Evolutionary conservation across 23 tunicate species (phyloP), one percentile per base, ranked within the genome.

Genomic region (Styela clava): DNA sequence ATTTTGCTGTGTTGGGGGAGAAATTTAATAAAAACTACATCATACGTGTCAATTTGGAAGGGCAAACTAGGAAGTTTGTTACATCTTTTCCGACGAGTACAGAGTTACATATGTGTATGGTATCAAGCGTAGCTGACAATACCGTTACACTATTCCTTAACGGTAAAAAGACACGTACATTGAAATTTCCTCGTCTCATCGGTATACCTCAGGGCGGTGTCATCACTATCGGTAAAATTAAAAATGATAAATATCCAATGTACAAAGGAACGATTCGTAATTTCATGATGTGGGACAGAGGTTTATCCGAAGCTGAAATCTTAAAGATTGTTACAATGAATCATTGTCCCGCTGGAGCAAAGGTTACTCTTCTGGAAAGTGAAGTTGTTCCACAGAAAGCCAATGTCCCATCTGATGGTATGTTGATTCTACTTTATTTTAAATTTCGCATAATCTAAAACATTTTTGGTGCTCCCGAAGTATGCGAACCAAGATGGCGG

Each of bases 241-340:
- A 19, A 5, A n/a, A 30, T 16, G 29, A 30, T 30, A 71, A 71
- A 71, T 71, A 32, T n/a, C 32, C 24, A 34, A 33, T 30, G 35
- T 71, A 71, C 34, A 31, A 29, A 71, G 77, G 77, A 3, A 30
- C 34, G 23, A 27, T 71, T 31, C 77, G 35, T 22, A 71, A 71
- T 34, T 31, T 71, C 5, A 71, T 71, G 77, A 27, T 71, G 34
- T 71, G 77, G 77, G 34, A 71, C 16, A 26, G 77, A 71, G 34
- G 24, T 27, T 34, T 71, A 5, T 3, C 77, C 7, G 34, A 71
- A 26, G 24, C 5, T 7, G 77, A 71, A 16, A 32, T 71, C 3
- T 20, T 28, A 7, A 34, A 71, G 35, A 30, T 71, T 2, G 32
- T 16, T 18, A 34, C 24, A 27, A n/a, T 19, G 24, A 29, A 71